phyloP scores from a whole-genome alignment of 2,113 vertebrate species.

The Hiodon alosoides region DNA sequence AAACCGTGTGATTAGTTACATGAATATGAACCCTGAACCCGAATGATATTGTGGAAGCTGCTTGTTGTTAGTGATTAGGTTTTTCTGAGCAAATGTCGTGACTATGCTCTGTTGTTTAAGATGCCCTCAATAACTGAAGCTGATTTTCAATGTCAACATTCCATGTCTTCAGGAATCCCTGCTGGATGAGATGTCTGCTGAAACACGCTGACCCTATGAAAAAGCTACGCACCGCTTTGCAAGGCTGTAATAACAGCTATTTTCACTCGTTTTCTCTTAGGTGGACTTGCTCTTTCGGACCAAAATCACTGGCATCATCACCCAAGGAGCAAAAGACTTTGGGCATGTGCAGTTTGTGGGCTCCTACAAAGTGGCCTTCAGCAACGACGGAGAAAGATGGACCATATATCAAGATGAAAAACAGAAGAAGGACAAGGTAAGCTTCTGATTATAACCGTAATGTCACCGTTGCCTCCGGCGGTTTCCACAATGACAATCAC shows the following conservation, averaged over 20 bases:
- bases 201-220: conserved; percentile 36
- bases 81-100: conserved; percentile 52
- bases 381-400: conserved; percentile 88
- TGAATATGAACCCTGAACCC: conserved; percentile 28
- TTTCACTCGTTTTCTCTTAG: conserved; percentile 50
- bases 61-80: conserved; percentile 47
- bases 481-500: neutral
- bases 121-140: conserved; percentile 60
- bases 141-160: conserved; percentile 34
- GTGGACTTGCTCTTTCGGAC: conserved; percentile 85
- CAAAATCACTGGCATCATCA: conserved; percentile 94
- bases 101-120: conserved; percentile 53
- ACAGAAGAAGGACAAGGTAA: conserved; percentile 95
- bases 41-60: conserved; percentile 48
- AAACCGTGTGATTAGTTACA: neutral
- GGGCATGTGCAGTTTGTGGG: conserved; percentile 96
- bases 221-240: neutral
- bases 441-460: conserved; percentile 9
- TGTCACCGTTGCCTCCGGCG: neutral
- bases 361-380: conserved; percentile 94
- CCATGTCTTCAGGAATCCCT: conserved; percentile 45
- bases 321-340: conserved; percentile 97
- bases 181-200: conserved; percentile 26
- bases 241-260: neutral
- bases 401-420: conserved; percentile 90